phyloP scores from a whole-genome alignment of 2,797 vertebrate genomes.

The Garrulus glandarius region DNA sequence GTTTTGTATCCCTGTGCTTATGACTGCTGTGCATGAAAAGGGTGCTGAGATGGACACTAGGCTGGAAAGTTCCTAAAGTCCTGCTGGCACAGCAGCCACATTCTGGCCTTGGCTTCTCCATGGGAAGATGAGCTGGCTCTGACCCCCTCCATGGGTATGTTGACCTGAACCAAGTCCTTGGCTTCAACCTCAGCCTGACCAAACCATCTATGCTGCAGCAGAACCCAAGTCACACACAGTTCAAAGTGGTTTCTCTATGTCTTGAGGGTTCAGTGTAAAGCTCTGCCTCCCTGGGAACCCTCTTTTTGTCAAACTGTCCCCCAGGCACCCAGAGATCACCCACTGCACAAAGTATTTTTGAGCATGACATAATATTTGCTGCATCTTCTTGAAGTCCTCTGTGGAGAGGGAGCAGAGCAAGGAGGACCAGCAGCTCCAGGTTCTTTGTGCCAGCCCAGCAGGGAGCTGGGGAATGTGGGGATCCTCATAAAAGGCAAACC shows the following conservation, averaged over 20 bases:
- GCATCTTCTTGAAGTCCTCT: not conserved
- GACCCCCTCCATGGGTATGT: fast-evolving
- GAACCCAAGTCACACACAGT: not conserved
- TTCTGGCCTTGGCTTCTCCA: not conserved
- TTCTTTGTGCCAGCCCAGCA: not conserved
- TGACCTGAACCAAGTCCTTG: not conserved
- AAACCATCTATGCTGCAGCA: not conserved
- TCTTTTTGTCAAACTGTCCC: not conserved
- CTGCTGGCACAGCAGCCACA: not conserved
- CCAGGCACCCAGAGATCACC: not conserved
- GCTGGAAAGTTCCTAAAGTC: not conserved
- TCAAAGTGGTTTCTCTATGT: not conserved
- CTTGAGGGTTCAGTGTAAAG: not conserved
- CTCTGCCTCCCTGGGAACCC: not conserved
- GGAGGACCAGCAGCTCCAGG: constrained; percentile 7
- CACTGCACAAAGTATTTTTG: not conserved
- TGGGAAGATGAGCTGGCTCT: not conserved
- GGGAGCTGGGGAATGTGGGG: not conserved
- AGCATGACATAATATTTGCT: not conserved
- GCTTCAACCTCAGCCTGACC: not conserved
- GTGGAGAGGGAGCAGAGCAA: not conserved
- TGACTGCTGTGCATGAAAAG: fast-evolving
- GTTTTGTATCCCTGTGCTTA: not conserved
- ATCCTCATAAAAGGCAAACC: constrained; percentile 40
- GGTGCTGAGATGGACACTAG: not conserved